These are phyloP conservation scores for Colletes gigas DNA, from an alignment of 1,140 invertebrate species.

Conservation along the genomic window DNA sequence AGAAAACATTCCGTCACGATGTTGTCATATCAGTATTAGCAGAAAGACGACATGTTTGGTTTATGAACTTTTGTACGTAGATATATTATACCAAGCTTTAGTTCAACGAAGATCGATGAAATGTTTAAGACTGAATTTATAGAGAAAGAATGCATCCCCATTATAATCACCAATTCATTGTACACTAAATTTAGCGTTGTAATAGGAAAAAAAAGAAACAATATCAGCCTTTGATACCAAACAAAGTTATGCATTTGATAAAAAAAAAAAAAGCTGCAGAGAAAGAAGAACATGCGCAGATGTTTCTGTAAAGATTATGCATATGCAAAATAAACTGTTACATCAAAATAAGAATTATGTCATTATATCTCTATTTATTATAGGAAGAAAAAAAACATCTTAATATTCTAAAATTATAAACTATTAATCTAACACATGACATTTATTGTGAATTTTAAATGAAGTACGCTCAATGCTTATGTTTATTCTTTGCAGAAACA, in stretches of 20 bases:
- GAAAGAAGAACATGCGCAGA: slow-evolving; percentile 55
- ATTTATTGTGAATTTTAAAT: not conserved
- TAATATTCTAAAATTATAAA: slow-evolving; percentile 18
- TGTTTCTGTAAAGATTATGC: slow-evolving; percentile 64
- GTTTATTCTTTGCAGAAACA: slow-evolving; percentile 63
- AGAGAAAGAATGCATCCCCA: slow-evolving; percentile 71
- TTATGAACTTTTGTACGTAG: slow-evolving; percentile 65
- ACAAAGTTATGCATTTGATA: slow-evolving; percentile 77
- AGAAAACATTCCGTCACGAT: slow-evolving; percentile 67
- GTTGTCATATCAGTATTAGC: slow-evolving; percentile 71
- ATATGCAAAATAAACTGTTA: slow-evolving; percentile 41
- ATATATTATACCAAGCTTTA: slow-evolving; percentile 61
- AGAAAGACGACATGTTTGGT: slow-evolving; percentile 58
- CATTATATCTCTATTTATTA: not conserved
- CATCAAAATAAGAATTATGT: slow-evolving; percentile 22
- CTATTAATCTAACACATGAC: not conserved
- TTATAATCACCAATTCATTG: slow-evolving; percentile 75
- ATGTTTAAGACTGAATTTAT: slow-evolving; percentile 80
- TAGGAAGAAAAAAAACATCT: not conserved
- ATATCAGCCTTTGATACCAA: slow-evolving; percentile 79
- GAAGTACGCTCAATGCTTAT: slow-evolving; percentile 33
- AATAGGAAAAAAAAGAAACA: slow-evolving; percentile 63
- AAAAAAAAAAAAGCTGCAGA: slow-evolving; percentile 69
- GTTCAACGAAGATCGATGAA: slow-evolving; percentile 76
- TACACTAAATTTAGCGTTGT: slow-evolving; percentile 70